Percentiles rank a stretch among this genome's conserved stretches.
Conservation (phyloP, 2,797 vertebrate genomes). For the Alauda arvensis region DNA sequence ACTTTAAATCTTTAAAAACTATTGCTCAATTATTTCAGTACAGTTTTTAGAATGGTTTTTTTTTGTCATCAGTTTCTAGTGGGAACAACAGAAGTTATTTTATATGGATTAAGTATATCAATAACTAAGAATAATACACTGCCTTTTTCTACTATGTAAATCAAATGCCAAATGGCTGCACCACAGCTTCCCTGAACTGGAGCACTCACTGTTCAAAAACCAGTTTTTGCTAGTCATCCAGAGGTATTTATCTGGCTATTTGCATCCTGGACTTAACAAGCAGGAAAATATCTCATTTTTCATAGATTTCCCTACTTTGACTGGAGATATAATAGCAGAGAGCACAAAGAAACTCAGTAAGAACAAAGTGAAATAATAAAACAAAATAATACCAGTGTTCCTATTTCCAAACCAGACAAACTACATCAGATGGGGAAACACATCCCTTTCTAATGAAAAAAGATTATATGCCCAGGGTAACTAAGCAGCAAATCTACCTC, state of each 20-base stretch:
- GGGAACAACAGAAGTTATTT: not conserved
- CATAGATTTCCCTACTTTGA: not conserved
- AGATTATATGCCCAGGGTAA: not conserved
- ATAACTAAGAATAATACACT: not conserved
- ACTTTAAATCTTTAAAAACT: not conserved
- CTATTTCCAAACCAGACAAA: not conserved
- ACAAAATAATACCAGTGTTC: not conserved
- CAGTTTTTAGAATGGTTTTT: not conserved
- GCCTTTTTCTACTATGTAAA: not conserved
- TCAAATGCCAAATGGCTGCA: not conserved
- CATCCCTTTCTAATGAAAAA: not conserved
- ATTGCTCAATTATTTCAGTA: not conserved
- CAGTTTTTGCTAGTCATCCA: not conserved
- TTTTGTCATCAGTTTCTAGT: not conserved
- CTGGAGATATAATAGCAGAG: not conserved
- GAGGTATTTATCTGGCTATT: not conserved
- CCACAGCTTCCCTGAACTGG: not conserved
- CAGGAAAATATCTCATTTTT: not conserved
- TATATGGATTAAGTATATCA: not conserved
- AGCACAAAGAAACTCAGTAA: not conserved
- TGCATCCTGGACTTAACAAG: not conserved
- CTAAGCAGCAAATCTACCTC: constrained; percentile 77
- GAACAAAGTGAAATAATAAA: not conserved
- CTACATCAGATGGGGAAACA: not conserved
- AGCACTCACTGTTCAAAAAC: not conserved